A percentile compares a stretch with the other conserved stretches of the same genome.
These are phyloP conservation scores for Camponotus fellah DNA, from an alignment of 2,888 invertebrate genomes.

Conservation along the genomic window DNA sequence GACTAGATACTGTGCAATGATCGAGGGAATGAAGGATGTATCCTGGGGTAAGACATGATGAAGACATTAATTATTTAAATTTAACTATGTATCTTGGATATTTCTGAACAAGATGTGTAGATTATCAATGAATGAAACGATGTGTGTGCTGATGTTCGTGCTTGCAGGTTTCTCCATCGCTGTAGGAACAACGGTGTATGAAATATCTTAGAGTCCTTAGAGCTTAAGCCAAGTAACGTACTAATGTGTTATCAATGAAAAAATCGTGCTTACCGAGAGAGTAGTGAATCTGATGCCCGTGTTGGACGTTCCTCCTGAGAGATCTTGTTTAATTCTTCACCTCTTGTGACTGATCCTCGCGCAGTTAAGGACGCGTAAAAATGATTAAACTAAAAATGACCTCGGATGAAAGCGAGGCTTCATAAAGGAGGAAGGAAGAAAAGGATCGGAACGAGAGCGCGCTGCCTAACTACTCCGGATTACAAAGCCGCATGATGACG, in stretches of 20 bases:
- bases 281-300: conserved; percentile 9
- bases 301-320: background rate
- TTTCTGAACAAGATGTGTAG: background rate
- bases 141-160: background rate
- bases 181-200: background rate
- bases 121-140: conserved; percentile 1
- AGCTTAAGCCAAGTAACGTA: background rate
- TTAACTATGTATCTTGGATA: background rate
- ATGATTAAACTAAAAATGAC: conserved; percentile 61
- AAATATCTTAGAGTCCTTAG: background rate
- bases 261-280: conserved; percentile 60
- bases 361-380: conserved; percentile 10
- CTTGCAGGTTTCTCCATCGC: background rate
- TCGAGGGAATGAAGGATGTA: conserved; percentile 1
- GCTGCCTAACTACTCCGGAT: conserved; percentile 73
- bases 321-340: conserved; percentile 19
- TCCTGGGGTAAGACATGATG: background rate
- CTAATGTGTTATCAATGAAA: background rate
- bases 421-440: conserved; percentile 49
- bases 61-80: conserved; percentile 14
- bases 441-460: conserved; percentile 58
- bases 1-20: background rate
- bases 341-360: conserved; percentile 12
- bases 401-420: conserved; percentile 45
- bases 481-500: conserved; percentile 78